Conservation (phyloP, 2,888 invertebrate genomes). For the Ormyrus pomaceus region DNA sequence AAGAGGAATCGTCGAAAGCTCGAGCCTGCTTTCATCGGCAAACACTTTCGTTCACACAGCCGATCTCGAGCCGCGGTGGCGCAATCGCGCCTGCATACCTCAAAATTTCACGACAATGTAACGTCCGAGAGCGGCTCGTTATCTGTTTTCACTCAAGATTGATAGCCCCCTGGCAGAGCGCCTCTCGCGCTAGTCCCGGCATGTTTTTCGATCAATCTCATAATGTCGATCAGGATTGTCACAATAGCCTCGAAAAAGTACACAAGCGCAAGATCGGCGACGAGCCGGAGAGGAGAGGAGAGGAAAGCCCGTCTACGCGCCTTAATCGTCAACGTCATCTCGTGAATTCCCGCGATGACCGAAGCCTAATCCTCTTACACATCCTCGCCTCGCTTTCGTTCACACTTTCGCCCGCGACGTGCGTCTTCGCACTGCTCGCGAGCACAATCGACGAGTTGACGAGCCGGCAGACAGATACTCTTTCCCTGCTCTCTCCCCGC, state of each 20-base stretch:
- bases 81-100: neutral
- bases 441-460: slow-evolving; percentile 47
- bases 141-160: slow-evolving; percentile 44
- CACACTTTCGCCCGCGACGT: slow-evolving; percentile 9
- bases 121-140: slow-evolving; percentile 25
- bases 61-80: no score
- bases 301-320: neutral
- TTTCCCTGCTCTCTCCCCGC: slow-evolving; percentile 34
- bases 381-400: slow-evolving; percentile 30
- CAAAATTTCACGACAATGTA: slow-evolving; percentile 31
- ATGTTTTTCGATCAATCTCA: slow-evolving; percentile 43
- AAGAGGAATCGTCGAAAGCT: neutral
- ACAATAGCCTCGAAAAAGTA: slow-evolving; percentile 40
- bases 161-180: slow-evolving; percentile 24
- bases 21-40: slow-evolving; percentile 6
- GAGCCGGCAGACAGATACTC: slow-evolving; percentile 23
- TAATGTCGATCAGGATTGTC: slow-evolving; percentile 51
- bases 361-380: slow-evolving; percentile 32
- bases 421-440: neutral
- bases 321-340: slow-evolving; percentile 43
- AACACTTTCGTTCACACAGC: neutral
- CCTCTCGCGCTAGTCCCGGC: no score
- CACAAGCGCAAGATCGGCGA: neutral
- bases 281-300: neutral
- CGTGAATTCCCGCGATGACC: slow-evolving; percentile 9